Base-by-base conservation (phyloP, 2,888 invertebrate genomes). In the Monoplex corrugatus region DNA sequence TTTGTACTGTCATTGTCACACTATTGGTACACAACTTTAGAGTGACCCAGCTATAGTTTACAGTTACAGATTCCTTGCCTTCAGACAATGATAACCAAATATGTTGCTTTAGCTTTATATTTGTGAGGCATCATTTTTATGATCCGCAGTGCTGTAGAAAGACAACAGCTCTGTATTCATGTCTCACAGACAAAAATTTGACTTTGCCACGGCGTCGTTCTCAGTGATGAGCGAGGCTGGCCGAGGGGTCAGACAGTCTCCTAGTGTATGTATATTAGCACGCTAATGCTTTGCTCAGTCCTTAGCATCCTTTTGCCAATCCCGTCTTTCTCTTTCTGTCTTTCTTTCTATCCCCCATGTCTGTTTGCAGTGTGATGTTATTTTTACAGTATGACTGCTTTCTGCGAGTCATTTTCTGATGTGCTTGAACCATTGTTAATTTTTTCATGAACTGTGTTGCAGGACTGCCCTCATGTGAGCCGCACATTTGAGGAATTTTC, bases 401-500 rank as follows among this genome's bases (percentile, higher is more conserved):
- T 10, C 2, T 28, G 19, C 1, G 16, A 2, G 57, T 57, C 57
- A 23, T 57, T 57, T 28, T 57, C 19, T n/a, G n/a, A 2, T 57
- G 10, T 57, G 28, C 19, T 57, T 50, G 50, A 50, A 16, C 10
- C 10, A 16, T 50, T 50, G 8, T 50, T 50, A 13, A 8, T 16
- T 28, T 10, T 10, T 1, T 75, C 35, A 38, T 19, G 16, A 38
- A 38, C 10, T 75, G 75, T 75, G 16, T 90, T 91, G 10, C 94
- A 98, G 97, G 99, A 99, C 96, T 99, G 99, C 95, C 98, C 98
- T 89, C 99, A 99, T 96, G 99, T 99, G 5, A 98, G 98, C 90
- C 97, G 98, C 50, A 99, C 98, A 0, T 97, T 98, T 50, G 99
- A 99, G 96, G 99, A 99, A 96, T 99, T 99, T 96, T 99, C 99